Conservation (phyloP, 2,113 vertebrate species). For the Ciconia boyciana region DNA sequence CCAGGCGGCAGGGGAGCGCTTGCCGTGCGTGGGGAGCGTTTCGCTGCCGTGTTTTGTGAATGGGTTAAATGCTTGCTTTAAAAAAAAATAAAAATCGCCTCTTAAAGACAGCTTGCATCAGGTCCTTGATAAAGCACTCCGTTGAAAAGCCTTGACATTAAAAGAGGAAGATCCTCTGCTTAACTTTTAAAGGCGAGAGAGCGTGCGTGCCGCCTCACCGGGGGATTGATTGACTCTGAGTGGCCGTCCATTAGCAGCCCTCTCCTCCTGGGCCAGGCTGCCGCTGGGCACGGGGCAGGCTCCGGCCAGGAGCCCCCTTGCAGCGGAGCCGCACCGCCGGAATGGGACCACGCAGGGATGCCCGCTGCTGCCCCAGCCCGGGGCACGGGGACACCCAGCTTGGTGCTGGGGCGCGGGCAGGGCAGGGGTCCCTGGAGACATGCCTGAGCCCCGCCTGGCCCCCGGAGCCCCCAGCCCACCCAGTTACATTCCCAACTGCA, state of each 20-base stretch:
- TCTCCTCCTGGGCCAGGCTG: neutral
- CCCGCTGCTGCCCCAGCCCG: accelerated
- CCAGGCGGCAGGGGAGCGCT: neutral
- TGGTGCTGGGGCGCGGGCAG: neutral
- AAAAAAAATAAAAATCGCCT: neutral
- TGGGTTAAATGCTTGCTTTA: slow-evolving; percentile 9
- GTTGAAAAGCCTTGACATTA: slow-evolving; percentile 51
- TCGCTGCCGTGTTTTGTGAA: neutral
- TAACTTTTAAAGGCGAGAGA: neutral
- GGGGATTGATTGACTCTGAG: neutral
- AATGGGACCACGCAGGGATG: accelerated
- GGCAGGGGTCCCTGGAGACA: neutral
- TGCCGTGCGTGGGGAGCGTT: neutral
- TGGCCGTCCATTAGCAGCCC: neutral
- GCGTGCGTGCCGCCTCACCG: accelerated
- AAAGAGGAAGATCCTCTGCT: slow-evolving; percentile 40
- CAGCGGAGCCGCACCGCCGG: accelerated
- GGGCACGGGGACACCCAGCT: neutral
- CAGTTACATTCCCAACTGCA: accelerated
- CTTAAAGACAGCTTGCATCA: slow-evolving; percentile 21
- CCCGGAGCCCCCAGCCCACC: neutral
- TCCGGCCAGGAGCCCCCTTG: neutral
- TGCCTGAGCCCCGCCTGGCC: neutral
- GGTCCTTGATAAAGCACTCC: slow-evolving; percentile 23
- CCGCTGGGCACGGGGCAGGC: neutral